Evolutionary conservation across 2,888 invertebrate species (phyloP).

Genomic region (Gryllus longicercus): DNA sequence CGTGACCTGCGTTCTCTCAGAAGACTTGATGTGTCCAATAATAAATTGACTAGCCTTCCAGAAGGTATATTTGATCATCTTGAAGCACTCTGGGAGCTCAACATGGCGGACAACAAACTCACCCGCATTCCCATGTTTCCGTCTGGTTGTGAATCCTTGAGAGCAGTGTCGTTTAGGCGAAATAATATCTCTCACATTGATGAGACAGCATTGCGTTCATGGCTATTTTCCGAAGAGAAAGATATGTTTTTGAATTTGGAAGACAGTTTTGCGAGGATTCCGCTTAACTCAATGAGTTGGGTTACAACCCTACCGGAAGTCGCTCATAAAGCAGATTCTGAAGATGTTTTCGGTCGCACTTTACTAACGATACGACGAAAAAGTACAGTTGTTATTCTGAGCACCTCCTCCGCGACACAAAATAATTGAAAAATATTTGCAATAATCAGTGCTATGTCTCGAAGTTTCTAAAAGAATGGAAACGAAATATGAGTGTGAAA

Average conservation of each 20-base stretch:
- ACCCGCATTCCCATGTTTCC: neutral
- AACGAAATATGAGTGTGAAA: too few species aligned
- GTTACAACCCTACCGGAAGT: neutral
- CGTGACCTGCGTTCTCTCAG: neutral
- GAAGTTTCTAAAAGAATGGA: too few species aligned
- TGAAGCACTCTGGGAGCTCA: neutral
- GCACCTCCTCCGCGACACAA: too few species aligned
- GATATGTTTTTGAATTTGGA: neutral
- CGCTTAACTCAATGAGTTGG: neutral
- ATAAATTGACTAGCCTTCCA: neutral
- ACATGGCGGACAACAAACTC: neutral
- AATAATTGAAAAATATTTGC: too few species aligned
- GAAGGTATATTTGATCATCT: neutral
- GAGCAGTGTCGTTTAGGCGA: neutral
- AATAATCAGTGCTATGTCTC: too few species aligned
- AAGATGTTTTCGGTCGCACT: too few species aligned
- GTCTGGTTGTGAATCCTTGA: neutral
- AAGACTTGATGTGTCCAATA: neutral
- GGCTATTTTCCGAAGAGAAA: neutral
- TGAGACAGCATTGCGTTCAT: neutral
- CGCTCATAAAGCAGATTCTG: too few species aligned
- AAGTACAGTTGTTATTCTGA: too few species aligned
- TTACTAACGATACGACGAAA: too few species aligned
- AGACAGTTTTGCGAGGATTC: neutral
- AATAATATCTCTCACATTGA: neutral